phyloP scores from a whole-genome alignment of 2,113 vertebrate genomes.

The Gobius niger region DNA sequence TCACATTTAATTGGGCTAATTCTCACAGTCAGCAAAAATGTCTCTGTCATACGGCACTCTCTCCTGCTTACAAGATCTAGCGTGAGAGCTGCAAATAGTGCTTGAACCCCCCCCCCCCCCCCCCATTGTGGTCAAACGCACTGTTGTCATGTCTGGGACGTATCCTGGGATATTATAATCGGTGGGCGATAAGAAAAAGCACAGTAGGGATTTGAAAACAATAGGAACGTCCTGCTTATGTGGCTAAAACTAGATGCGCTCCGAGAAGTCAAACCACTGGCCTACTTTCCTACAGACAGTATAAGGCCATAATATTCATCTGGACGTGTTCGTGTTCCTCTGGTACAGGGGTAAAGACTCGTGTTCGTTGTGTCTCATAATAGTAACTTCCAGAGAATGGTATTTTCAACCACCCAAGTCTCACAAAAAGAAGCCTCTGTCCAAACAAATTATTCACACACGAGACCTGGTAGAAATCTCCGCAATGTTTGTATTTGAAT shows the following conservation, averaged over 20 bases:
- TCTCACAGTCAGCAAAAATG: background rate
- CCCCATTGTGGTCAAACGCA: background rate
- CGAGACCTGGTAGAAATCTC: background rate
- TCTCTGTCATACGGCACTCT: background rate
- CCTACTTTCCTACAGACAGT: background rate
- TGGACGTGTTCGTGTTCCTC: background rate
- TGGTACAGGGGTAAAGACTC: no score
- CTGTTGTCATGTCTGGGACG: conserved; percentile 10
- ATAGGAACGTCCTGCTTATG: conserved; percentile 20
- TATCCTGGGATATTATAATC: conserved; percentile 13
- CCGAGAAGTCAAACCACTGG: background rate
- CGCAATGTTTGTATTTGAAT: background rate
- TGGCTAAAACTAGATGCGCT: background rate
- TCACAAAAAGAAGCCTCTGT: no score
- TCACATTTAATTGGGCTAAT: conserved; percentile 2
- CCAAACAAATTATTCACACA: no score
- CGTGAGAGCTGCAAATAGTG: background rate
- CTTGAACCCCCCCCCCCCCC: background rate
- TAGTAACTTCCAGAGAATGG: no score
- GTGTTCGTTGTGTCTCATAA: no score
- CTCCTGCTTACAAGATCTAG: background rate
- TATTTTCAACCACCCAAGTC: no score
- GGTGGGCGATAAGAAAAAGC: conserved; percentile 13
- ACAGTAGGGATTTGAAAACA: conserved; percentile 10
- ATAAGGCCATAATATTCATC: background rate